These are phyloP conservation scores for Bicyclus anynana DNA, from an alignment of 1,140 invertebrate species.

Conservation along the genomic window DNA sequence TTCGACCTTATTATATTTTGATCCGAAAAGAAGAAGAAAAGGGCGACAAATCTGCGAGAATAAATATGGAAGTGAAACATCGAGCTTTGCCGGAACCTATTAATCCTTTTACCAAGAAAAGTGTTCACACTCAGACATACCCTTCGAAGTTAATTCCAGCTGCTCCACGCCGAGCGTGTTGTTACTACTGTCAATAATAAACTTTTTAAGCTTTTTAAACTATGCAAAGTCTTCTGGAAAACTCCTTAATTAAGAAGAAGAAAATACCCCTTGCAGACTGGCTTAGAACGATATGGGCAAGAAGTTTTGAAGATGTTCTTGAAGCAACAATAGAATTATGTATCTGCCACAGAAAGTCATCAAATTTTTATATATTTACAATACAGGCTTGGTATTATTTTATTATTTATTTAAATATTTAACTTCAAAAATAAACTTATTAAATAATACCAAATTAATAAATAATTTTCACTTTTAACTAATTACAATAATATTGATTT, in stretches of 20 bases:
- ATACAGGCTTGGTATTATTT: constrained; percentile 36
- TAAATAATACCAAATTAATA: too few relatives aligned
- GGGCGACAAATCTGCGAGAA: constrained; percentile 58
- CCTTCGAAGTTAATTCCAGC: constrained; percentile 58
- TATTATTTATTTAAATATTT: constrained; percentile 22
- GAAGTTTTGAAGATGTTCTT: constrained; percentile 37
- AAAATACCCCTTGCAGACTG: constrained; percentile 39
- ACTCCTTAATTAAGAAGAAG: constrained; percentile 25
- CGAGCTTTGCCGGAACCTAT: constrained; percentile 31
- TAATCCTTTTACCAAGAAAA: constrained; percentile 64
- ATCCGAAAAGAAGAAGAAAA: constrained; percentile 66
- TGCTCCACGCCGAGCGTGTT: constrained; percentile 55
- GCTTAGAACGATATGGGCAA: constrained; percentile 40
- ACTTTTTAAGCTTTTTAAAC: constrained; percentile 3
- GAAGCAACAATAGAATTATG: constrained; percentile 37
- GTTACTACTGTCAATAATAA: constrained; percentile 49
- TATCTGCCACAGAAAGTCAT: constrained; percentile 39
- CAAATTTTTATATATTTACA: constrained; percentile 44
- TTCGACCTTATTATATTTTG: constrained; percentile 57
- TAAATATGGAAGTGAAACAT: constrained; percentile 66
- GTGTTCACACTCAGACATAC: constrained; percentile 58
- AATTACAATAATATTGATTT: too few relatives aligned
- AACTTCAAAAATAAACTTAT: too few relatives aligned
- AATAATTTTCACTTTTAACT: too few relatives aligned
- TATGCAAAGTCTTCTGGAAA: constrained; percentile 37